Evolutionary conservation across 2,113 vertebrate species (phyloP).

Genomic region (Scalopus aquaticus): DNA sequence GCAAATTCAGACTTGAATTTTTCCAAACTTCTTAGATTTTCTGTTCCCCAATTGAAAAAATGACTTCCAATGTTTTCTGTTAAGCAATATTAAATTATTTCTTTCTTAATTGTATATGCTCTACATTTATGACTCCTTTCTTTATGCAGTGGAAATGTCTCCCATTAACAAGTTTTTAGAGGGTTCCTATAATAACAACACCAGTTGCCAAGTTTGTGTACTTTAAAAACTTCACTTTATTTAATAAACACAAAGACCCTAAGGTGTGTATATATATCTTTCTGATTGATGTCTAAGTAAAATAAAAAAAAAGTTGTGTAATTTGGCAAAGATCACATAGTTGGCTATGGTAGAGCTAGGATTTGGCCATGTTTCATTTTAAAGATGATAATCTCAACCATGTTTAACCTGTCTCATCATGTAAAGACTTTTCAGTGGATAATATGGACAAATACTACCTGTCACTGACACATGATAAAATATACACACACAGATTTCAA

Average conservation of each 20-base stretch:
- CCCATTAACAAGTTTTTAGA: background rate
- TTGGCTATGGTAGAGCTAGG: background rate
- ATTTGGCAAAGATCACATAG: background rate
- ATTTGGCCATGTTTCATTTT: background rate
- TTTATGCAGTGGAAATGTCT: background rate
- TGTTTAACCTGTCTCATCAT: background rate
- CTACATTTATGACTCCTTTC: background rate
- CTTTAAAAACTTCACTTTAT: background rate
- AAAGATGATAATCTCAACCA: background rate
- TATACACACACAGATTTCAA: background rate
- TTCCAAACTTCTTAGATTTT: background rate
- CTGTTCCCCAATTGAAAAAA: background rate
- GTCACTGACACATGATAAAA: background rate
- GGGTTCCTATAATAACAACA: background rate
- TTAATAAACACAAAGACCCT: background rate
- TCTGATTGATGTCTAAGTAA: constrained; percentile 4
- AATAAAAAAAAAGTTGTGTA: background rate
- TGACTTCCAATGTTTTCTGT: background rate
- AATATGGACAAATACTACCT: background rate
- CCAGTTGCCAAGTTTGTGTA: background rate
- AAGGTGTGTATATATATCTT: background rate
- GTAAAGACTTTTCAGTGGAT: background rate
- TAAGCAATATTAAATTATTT: background rate
- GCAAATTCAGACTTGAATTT: background rate
- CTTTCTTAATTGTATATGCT: background rate